These are phyloP conservation scores for Lepidotrigona ventralis DNA, from an alignment of 1,140 invertebrate genomes.

Conservation along the genomic window DNA sequence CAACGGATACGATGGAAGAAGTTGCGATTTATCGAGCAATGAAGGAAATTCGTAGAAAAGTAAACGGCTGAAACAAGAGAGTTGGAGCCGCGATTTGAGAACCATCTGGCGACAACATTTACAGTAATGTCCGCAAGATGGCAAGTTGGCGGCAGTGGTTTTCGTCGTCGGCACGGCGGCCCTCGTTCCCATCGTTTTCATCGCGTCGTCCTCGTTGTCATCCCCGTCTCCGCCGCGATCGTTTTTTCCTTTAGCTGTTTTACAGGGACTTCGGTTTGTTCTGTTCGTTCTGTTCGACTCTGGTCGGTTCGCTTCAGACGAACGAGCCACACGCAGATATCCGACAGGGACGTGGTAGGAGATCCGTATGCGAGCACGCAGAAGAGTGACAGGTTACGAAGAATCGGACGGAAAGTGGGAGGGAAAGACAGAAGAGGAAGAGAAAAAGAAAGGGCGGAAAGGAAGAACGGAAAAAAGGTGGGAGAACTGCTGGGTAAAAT, in stretches of 20 bases:
- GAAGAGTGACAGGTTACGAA: conserved; percentile 40
- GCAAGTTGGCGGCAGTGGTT: conserved; percentile 30
- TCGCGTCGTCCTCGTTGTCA: conserved; percentile 29
- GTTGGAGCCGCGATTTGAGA: conserved; percentile 16
- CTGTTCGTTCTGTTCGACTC: background rate
- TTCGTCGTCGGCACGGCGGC: conserved; percentile 23
- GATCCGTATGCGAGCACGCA: conserved; percentile 34
- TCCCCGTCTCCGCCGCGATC: conserved; percentile 30
- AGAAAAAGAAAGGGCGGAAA: conserved; percentile 4
- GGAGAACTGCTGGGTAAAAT: conserved; percentile 17
- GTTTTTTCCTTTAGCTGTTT: conserved; percentile 21
- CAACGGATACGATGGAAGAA: no score
- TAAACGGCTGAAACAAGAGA: no score
- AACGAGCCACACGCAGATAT: background rate
- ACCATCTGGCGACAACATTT: background rate
- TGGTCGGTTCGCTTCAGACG: background rate
- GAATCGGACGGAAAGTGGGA: conserved; percentile 13
- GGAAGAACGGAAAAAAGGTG: background rate
- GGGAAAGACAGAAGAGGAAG: background rate
- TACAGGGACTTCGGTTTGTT: background rate
- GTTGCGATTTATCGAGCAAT: background rate
- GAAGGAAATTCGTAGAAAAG: background rate
- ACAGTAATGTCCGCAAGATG: conserved; percentile 26
- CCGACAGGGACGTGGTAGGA: conserved; percentile 1
- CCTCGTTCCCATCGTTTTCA: conserved; percentile 26